Percentiles rank a stretch among this genome's conserved stretches.
phyloP scores from a whole-genome alignment of 2,113 vertebrate species.

The Cathartes aura region DNA sequence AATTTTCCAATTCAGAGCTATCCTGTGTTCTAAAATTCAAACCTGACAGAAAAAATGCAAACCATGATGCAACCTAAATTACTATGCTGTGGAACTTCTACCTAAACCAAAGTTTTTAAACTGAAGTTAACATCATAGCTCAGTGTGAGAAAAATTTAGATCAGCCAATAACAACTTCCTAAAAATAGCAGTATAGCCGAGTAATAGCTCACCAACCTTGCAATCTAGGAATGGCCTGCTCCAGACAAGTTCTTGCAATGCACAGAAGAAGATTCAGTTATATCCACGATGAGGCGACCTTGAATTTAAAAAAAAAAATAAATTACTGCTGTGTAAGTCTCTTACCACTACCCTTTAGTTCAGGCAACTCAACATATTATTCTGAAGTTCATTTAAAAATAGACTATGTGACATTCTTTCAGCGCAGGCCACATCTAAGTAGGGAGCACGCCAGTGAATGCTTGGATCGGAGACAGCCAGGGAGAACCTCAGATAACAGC shows the following conservation, averaged over 20 bases:
- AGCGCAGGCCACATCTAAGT: background rate
- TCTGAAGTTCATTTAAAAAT: background rate
- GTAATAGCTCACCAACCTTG: background rate
- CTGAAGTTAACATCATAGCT: background rate
- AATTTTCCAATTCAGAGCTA: background rate
- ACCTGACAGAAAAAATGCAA: background rate
- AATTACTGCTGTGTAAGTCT: background rate
- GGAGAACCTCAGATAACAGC: background rate
- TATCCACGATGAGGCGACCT: background rate
- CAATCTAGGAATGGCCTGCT: background rate
- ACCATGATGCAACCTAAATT: fast-evolving
- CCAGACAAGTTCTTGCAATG: background rate
- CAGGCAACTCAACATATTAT: background rate
- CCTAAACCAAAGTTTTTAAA: background rate
- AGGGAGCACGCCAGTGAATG: background rate
- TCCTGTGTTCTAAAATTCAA: background rate
- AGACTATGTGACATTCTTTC: background rate
- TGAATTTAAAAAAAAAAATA: background rate
- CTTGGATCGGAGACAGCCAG: background rate
- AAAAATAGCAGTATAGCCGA: fast-evolving
- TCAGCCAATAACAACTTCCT: background rate
- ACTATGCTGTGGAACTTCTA: fast-evolving
- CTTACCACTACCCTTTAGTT: background rate
- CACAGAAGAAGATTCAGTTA: background rate
- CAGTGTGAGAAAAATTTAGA: background rate